These are phyloP conservation scores for Telenomus remus DNA, from an alignment of 1,140 invertebrate genomes.

Conservation along the genomic window DNA sequence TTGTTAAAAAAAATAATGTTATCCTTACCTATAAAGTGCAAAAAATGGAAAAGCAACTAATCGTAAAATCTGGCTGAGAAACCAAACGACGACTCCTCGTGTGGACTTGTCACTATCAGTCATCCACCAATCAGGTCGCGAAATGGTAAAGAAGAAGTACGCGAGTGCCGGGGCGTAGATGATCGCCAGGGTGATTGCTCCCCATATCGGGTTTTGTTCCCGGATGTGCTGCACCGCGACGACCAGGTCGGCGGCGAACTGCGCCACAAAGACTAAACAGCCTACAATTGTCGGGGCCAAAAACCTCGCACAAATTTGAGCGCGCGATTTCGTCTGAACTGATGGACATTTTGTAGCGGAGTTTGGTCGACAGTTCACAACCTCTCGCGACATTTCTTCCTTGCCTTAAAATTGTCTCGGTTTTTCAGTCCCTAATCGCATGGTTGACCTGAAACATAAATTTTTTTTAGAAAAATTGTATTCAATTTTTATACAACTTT, in stretches of 20 bases:
- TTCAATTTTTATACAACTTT: no score
- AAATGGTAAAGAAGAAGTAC: conserved; percentile 77
- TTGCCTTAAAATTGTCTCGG: not conserved
- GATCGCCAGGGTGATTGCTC: conserved; percentile 73
- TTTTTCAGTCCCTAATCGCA: no score
- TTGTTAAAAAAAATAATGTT: not conserved
- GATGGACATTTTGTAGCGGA: conserved; percentile 1
- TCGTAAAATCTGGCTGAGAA: conserved; percentile 76
- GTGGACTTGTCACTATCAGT: conserved; percentile 67
- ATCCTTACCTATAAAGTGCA: conserved; percentile 80
- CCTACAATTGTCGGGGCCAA: conserved; percentile 71
- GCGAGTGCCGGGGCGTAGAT: conserved; percentile 76
- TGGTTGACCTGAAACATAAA: no score
- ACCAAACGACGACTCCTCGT: conserved; percentile 74
- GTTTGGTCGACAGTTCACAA: not conserved
- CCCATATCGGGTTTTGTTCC: conserved; percentile 74
- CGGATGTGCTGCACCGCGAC: conserved; percentile 73
- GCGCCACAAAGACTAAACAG: conserved; percentile 71
- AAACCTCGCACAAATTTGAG: conserved; percentile 72
- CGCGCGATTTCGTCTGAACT: conserved; percentile 5
- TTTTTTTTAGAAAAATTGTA: no score
- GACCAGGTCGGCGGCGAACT: conserved; percentile 74
- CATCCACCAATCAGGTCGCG: conserved; percentile 77
- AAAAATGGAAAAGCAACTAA: conserved; percentile 80
- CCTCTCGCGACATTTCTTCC: conserved; percentile 1